A percentile compares a stretch with the other conserved stretches of the same genome.
Conservation (phyloP, 1,140 invertebrate genomes). For the Drosophila ironensis region DNA sequence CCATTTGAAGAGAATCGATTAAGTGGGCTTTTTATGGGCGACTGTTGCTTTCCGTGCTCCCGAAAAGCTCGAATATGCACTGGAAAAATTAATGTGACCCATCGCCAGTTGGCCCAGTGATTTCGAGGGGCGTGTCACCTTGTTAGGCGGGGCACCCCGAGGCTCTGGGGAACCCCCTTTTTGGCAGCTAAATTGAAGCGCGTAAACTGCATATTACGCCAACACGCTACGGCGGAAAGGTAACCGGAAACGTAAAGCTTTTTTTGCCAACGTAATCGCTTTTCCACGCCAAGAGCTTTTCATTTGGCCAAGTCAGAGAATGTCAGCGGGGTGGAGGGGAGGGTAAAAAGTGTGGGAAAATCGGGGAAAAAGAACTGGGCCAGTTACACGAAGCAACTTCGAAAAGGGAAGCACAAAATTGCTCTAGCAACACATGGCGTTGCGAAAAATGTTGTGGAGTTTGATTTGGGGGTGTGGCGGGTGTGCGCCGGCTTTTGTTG, state of each 20-base stretch:
- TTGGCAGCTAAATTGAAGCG: constrained; percentile 50
- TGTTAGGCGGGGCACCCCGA: no score
- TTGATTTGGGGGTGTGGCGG: not conserved
- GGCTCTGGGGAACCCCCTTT: not conserved
- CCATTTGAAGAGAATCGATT: constrained; percentile 14
- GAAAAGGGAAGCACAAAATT: constrained; percentile 70
- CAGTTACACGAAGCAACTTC: constrained; percentile 54
- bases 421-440: constrained; percentile 69
- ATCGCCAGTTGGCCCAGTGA: no score
- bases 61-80: constrained; percentile 48
- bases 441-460: not conserved
- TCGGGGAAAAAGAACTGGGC: constrained; percentile 51
- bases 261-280: constrained; percentile 70
- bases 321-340: constrained; percentile 1
- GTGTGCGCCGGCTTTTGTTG: not conserved
- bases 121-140: no score
- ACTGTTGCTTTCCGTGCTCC: constrained; percentile 15
- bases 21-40: constrained; percentile 28
- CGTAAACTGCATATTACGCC: constrained; percentile 57
- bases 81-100: constrained; percentile 18
- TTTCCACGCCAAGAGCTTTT: constrained; percentile 64
- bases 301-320: constrained; percentile 30
- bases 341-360: constrained; percentile 27
- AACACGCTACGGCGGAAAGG: constrained; percentile 61
- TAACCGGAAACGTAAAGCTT: constrained; percentile 71